Conservation (phyloP, 2,797 vertebrate species). For the Trachurus trachurus region DNA sequence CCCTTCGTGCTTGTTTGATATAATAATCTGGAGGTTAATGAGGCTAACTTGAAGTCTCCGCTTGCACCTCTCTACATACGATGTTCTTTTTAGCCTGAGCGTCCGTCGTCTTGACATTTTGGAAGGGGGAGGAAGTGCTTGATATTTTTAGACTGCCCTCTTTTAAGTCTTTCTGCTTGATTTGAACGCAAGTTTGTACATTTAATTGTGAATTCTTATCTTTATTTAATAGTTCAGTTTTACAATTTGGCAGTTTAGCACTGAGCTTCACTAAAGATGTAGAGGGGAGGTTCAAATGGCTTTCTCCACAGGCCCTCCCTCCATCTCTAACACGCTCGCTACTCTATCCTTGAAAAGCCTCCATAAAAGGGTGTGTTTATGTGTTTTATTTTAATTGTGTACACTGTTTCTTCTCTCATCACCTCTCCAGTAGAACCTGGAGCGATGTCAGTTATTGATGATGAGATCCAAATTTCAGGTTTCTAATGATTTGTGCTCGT, state of each 20-base stretch:
- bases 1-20: background rate
- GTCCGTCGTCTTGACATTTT: conserved; percentile 30
- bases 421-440: background rate
- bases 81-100: conserved; percentile 18
- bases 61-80: conserved; percentile 17
- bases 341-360: background rate
- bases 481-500: background rate
- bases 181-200: background rate
- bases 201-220: background rate
- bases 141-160: conserved; percentile 40
- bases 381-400: background rate
- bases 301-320: background rate
- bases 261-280: background rate
- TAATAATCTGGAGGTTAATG: conserved; percentile 40
- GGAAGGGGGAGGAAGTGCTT: background rate
- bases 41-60: conserved; percentile 34
- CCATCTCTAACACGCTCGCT: background rate
- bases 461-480: conserved; percentile 1
- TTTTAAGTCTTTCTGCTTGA: conserved; percentile 27
- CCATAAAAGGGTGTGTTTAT: background rate
- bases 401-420: background rate
- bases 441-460: conserved; percentile 27
- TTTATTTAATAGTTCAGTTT: background rate
- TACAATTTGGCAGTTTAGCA: background rate
- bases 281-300: background rate